Evolutionary conservation across 2,113 vertebrate genomes (phyloP).

Genomic region (Chionodraco myersi): DNA sequence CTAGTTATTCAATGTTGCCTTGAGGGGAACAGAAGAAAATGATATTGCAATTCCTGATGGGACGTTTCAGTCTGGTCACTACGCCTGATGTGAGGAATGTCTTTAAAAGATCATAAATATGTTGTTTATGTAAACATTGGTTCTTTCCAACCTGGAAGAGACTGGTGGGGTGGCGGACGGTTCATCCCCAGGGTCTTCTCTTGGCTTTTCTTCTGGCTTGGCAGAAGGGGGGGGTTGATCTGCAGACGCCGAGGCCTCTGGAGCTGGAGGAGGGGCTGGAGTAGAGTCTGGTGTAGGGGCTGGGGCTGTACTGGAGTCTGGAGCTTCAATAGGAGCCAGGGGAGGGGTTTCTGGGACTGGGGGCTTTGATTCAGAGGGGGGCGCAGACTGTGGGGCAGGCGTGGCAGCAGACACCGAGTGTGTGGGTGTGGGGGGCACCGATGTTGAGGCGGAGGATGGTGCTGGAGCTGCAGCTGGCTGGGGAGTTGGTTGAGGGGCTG

Average conservation of each 20-base stretch:
- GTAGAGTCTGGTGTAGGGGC: constrained; percentile 3
- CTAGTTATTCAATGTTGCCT: no score
- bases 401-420: constrained; percentile 40
- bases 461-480: constrained; percentile 38
- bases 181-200: constrained; percentile 61
- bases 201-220: constrained; percentile 57
- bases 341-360: constrained; percentile 41
- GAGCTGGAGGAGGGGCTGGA: background rate
- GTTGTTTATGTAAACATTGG: background rate
- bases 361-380: constrained; percentile 34
- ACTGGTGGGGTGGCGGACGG: constrained; percentile 43
- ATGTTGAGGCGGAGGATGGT: constrained; percentile 18
- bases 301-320: constrained; percentile 21
- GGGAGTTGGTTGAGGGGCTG: constrained; percentile 37
- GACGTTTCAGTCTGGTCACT: no score
- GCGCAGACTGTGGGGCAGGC: constrained; percentile 52
- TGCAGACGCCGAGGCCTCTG: constrained; percentile 5
- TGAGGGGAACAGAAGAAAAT: no score
- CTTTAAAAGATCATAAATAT: no score
- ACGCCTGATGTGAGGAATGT: no score
- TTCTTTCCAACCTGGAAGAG: constrained; percentile 71
- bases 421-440: constrained; percentile 19
- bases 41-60: no score
- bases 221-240: constrained; percentile 17
- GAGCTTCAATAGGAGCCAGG: background rate